Conservation (phyloP, 2,113 vertebrate genomes). For the Galemys pyrenaicus region DNA sequence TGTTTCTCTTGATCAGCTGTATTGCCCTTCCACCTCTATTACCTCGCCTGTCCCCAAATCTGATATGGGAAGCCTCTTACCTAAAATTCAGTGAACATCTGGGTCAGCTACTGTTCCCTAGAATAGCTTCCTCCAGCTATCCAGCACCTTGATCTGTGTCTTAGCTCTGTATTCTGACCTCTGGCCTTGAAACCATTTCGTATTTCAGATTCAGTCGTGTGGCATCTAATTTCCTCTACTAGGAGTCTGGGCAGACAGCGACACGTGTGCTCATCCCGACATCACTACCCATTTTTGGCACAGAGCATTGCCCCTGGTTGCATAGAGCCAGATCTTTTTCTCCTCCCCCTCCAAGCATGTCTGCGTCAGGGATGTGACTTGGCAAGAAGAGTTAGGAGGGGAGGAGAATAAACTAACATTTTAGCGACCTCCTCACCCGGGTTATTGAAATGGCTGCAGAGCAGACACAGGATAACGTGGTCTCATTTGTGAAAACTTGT, state of each 20-base stretch:
- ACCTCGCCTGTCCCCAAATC: not conserved
- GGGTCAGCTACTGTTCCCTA: not conserved
- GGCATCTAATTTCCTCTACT: not conserved
- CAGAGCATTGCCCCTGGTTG: not conserved
- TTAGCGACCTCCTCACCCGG: not conserved
- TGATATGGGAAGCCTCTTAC: not conserved
- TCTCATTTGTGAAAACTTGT: slow-evolving; percentile 61
- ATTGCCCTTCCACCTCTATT: not conserved
- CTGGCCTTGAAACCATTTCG: not conserved
- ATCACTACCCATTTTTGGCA: not conserved
- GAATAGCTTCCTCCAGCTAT: not conserved
- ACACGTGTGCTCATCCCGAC: not conserved
- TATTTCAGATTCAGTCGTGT: slow-evolving; percentile 46
- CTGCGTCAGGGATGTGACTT: slow-evolving; percentile 48
- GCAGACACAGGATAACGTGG: not conserved
- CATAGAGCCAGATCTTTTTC: slow-evolving; percentile 19
- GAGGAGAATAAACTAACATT: not conserved
- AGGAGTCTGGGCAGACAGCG: slow-evolving; percentile 33
- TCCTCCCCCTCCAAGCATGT: not conserved
- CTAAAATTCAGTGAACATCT: not conserved
- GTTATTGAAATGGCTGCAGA: slow-evolving; percentile 8
- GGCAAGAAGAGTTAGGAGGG: not conserved
- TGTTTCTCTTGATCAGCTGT: not conserved
- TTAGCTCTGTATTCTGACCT: not conserved
- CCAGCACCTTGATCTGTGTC: not conserved